These are phyloP conservation scores for Mystacornis crossleyi DNA, from an alignment of 2,113 vertebrate species.

Conservation along the genomic window DNA sequence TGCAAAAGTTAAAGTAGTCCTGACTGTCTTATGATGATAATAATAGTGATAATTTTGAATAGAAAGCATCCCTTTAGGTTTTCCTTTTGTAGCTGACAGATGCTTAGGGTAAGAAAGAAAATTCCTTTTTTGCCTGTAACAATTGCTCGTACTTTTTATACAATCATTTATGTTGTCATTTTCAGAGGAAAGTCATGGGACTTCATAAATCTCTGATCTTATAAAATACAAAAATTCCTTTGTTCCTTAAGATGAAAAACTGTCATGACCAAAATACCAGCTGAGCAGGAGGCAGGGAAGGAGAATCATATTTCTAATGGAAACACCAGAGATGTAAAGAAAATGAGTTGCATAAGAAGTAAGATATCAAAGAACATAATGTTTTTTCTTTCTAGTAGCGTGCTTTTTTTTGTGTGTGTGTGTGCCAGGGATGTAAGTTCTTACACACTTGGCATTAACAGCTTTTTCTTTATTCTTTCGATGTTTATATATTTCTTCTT, in stretches of 20 bases:
- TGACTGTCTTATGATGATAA: not conserved
- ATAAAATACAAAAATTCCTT: not conserved
- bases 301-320: slow-evolving; percentile 34
- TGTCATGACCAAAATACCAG: slow-evolving; percentile 21
- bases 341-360: not conserved
- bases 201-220: not conserved
- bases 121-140: not conserved
- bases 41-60: not conserved
- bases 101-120: not conserved
- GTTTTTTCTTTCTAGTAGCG: not conserved
- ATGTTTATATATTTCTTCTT: not conserved
- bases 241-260: slow-evolving; percentile 7
- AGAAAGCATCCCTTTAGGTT: not conserved
- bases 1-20: not conserved
- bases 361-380: not conserved
- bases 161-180: not conserved
- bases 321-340: slow-evolving; percentile 4
- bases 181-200: not conserved
- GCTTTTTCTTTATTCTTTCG: not conserved
- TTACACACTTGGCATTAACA: not conserved
- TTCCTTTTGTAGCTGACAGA: not conserved
- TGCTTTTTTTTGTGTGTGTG: not conserved
- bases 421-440: not conserved
- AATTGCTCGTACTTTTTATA: not conserved
- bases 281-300: not conserved